Percentiles rank a stretch among this genome's conserved stretches.
These are phyloP conservation scores for Fukomys damarensis DNA, from an alignment of 2,113 vertebrate genomes.

Conservation along the genomic window DNA sequence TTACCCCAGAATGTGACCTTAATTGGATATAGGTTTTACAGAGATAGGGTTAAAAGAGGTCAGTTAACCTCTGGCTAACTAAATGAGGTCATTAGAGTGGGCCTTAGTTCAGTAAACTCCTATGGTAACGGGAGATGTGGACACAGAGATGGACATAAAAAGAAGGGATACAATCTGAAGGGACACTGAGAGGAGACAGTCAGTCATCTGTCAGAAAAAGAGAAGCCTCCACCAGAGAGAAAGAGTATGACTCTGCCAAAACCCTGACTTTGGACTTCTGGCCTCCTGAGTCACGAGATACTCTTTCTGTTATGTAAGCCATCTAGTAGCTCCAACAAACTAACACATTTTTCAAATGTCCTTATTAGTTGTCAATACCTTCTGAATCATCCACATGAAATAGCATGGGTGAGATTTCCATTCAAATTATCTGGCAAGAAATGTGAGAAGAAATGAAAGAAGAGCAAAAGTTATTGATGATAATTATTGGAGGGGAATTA, in stretches of 20 bases:
- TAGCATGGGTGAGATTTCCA: neutral
- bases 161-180: neutral
- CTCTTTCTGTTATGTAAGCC: neutral
- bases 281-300: neutral
- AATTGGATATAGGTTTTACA: neutral
- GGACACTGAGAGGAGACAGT: neutral
- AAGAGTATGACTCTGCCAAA: neutral
- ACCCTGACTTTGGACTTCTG: neutral
- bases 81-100: neutral
- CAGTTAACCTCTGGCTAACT: constrained; percentile 29
- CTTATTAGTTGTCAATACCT: neutral
- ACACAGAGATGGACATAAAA: neutral
- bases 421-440: neutral
- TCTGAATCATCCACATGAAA: neutral
- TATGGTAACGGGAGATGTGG: neutral
- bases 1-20: neutral
- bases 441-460: neutral
- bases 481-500: neutral
- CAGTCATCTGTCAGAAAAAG: neutral
- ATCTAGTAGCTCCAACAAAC: neutral
- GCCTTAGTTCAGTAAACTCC: neutral
- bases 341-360: neutral
- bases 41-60: neutral
- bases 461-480: neutral
- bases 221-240: too few relatives aligned